phyloP scores from a whole-genome alignment of 2,113 vertebrate genomes.

The Chauna torquata region DNA sequence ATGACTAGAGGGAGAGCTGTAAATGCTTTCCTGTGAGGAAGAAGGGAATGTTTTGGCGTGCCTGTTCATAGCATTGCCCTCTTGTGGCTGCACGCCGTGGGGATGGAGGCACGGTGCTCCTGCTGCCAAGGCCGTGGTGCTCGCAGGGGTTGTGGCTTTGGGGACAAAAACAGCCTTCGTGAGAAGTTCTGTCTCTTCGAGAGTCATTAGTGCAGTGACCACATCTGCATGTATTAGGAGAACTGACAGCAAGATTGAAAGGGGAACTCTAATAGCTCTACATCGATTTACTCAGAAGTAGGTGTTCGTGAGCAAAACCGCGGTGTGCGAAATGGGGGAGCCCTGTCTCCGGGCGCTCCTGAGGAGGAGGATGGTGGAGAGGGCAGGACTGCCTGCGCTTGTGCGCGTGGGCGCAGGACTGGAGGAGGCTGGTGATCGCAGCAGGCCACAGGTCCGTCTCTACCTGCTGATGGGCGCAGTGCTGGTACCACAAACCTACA shows the following conservation, averaged over 20 bases:
- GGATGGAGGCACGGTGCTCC: background rate
- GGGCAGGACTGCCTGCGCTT: background rate
- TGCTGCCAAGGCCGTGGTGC: background rate
- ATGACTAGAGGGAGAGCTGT: background rate
- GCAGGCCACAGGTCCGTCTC: background rate
- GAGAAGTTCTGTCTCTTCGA: background rate
- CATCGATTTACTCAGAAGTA: accelerated
- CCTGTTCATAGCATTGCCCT: background rate
- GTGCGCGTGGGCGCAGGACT: background rate
- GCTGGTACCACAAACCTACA: background rate
- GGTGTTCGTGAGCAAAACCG: background rate
- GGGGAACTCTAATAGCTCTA: background rate
- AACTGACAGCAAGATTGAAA: background rate
- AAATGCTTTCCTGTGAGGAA: background rate
- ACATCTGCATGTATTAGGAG: background rate
- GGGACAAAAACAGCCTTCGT: background rate
- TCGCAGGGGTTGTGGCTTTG: background rate
- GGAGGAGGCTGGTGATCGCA: background rate
- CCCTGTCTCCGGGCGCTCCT: background rate
- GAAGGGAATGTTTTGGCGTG: background rate
- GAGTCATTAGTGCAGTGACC: background rate
- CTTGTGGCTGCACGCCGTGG: background rate
- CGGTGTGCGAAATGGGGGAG: background rate
- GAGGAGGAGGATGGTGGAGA: background rate
- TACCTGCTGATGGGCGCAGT: too few species aligned